Percentiles rank a stretch among this genome's conserved stretches.
These are phyloP conservation scores for Galaxea fascicularis DNA, from an alignment of 92 coral and sea anemone species.

Conservation along the genomic window DNA sequence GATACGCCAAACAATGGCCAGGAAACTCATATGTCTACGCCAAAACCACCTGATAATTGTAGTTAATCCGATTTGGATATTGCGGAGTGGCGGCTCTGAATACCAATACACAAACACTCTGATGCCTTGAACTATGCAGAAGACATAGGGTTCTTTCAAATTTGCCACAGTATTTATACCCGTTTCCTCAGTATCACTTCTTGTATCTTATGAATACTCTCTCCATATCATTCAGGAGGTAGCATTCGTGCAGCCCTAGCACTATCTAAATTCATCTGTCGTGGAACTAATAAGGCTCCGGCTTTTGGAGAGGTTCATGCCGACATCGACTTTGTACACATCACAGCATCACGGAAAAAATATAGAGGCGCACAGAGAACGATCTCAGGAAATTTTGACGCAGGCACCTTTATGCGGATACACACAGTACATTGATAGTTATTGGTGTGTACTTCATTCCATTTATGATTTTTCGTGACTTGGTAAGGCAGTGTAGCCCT, in stretches of 20 bases:
- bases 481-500: neutral
- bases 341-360: neutral
- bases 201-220: too few relatives aligned
- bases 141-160: too few relatives aligned
- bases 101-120: too few relatives aligned
- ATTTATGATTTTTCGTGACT: conserved; percentile 4
- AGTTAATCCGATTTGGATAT: neutral
- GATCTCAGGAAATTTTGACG: neutral
- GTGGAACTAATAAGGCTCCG: neutral
- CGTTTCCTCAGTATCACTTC: too few relatives aligned
- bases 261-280: neutral
- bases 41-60: neutral
- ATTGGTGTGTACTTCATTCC: too few relatives aligned
- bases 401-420: neutral
- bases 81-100: too few relatives aligned
- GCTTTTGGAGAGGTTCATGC: neutral
- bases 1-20: neutral
- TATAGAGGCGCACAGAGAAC: neutral
- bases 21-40: neutral
- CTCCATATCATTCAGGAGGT: neutral
- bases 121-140: too few relatives aligned
- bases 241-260: neutral
- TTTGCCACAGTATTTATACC: too few relatives aligned
- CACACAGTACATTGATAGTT: neutral
- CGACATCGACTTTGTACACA: neutral